Base-by-base conservation (phyloP, 2,888 invertebrate species). In the Vesta saturnalis region DNA sequence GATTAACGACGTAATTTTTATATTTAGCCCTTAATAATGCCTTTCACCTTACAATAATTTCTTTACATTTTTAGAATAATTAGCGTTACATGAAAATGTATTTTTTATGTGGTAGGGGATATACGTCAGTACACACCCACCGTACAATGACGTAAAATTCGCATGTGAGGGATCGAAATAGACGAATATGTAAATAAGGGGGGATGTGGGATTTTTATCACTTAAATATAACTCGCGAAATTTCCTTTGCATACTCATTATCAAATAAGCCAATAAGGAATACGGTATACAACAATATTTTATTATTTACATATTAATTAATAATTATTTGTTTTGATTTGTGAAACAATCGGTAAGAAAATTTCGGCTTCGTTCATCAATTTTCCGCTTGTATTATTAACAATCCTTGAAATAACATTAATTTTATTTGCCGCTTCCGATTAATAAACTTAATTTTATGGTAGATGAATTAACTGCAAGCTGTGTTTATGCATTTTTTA, bases 61-160 rank as follows among this genome's bases (percentile, higher is more conserved):
- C n/a, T n/a, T n/a, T n/a, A n/a, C n/a, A n/a, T n/a, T n/a, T n/a
- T n/a, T n/a, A n/a, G n/a, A n/a, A n/a, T n/a, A n/a, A n/a, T n/a
- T n/a, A n/a, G n/a, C n/a, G n/a, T n/a, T n/a, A n/a, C n/a, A n/a
- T n/a, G n/a, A n/a, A n/a, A n/a, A n/a, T 39, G 39, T n/a, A 39
- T n/a, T n/a, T 12, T 39, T 39, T 8, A 23, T 23, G 52, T 52
- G 21, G 19, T 10, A 8, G 52, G 52, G 52, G 52, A n/a, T 19
- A 52, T 47, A 52, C 52, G 52, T 52, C 52, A 52, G 19, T 8
- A 52, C 52, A 52, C 52, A 52, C 52, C 52, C 19, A 52, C 52
- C 6, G n/a, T 19, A 12, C n/a, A 18, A 12, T 52, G 18, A 19
- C 52, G 52, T 21, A 52, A 52, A 52, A 52, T 19, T 19, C 12